A percentile compares a stretch with the other conserved stretches of the same genome.
Evolutionary conservation across 2,797 vertebrate genomes (phyloP).

Genomic region (Oceanodroma leucorhoa): DNA sequence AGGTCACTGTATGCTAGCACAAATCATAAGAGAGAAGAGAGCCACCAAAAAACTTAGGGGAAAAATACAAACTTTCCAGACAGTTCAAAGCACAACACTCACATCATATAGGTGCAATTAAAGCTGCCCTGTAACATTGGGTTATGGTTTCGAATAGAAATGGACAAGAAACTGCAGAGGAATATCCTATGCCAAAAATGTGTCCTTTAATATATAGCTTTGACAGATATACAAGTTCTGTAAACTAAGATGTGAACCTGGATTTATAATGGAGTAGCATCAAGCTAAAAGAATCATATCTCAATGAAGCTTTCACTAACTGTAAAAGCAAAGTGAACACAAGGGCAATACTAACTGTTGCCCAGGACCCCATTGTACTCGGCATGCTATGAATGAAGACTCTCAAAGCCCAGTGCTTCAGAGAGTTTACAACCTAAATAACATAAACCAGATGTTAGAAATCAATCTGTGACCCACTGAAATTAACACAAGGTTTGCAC

Average conservation of each 20-base stretch:
- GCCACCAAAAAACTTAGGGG: neutral
- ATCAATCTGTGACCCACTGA: neutral
- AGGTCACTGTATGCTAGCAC: neutral
- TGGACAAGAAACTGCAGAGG: neutral
- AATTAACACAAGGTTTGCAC: neutral
- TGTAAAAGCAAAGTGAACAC: neutral
- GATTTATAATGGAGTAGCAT: neutral
- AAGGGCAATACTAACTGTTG: neutral
- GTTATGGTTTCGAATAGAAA: neutral
- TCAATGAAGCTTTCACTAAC: neutral
- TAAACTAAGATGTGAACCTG: neutral
- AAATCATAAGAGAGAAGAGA: neutral
- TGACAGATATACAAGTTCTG: neutral
- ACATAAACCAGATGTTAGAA: neutral
- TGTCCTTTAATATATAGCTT: neutral
- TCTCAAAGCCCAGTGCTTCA: neutral
- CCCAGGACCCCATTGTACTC: neutral
- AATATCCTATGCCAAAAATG: neutral
- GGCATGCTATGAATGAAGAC: accelerated
- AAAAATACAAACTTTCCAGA: neutral
- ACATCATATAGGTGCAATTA: neutral
- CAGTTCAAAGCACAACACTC: neutral
- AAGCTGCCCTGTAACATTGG: neutral
- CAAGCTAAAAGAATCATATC: neutral
- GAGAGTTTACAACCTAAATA: neutral